A percentile compares a stretch with the other conserved stretches of the same genome.
These are phyloP conservation scores for Eucera pruinosa DNA, from an alignment of 2,888 invertebrate species.

Conservation along the genomic window DNA sequence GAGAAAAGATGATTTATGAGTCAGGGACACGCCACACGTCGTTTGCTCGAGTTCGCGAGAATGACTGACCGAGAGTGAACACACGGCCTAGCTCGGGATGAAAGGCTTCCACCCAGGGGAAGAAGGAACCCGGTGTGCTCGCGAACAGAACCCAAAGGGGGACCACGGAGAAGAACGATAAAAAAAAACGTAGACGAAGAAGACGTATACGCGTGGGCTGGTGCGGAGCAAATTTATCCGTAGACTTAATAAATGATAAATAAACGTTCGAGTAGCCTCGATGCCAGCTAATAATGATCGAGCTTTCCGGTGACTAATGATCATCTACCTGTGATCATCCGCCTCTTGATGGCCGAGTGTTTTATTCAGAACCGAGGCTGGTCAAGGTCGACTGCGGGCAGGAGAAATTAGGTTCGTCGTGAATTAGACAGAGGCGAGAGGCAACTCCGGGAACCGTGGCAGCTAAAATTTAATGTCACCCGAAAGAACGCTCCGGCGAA, in stretches of 20 bases:
- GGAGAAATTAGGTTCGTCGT: background rate
- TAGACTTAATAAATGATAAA: conserved; percentile 14
- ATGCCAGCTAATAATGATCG: conserved; percentile 22
- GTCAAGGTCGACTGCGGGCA: conserved; percentile 6
- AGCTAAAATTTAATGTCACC: no score
- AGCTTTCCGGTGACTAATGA: conserved; percentile 23
- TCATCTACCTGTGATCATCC: conserved; percentile 1
- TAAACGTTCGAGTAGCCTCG: conserved; percentile 15
- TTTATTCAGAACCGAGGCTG: conserved; percentile 10
- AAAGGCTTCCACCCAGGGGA: no score
- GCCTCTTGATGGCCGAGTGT: background rate
- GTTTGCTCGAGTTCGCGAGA: conserved; percentile 64
- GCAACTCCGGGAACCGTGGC: no score
- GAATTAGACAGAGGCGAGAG: no score
- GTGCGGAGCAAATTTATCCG: background rate
- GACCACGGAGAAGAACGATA: background rate
- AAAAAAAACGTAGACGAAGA: background rate
- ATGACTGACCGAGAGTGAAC: conserved; percentile 43
- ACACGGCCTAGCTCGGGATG: background rate
- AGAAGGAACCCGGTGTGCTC: no score
- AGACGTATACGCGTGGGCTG: background rate
- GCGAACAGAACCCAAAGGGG: background rate
- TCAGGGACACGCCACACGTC: conserved; percentile 76
- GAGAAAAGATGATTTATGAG: conserved; percentile 80
- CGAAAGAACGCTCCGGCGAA: no score